A percentile compares a stretch with the other conserved stretches of the same genome.
phyloP scores from a whole-genome alignment of 2,113 vertebrate species.

The Sapayoa aenigma region DNA sequence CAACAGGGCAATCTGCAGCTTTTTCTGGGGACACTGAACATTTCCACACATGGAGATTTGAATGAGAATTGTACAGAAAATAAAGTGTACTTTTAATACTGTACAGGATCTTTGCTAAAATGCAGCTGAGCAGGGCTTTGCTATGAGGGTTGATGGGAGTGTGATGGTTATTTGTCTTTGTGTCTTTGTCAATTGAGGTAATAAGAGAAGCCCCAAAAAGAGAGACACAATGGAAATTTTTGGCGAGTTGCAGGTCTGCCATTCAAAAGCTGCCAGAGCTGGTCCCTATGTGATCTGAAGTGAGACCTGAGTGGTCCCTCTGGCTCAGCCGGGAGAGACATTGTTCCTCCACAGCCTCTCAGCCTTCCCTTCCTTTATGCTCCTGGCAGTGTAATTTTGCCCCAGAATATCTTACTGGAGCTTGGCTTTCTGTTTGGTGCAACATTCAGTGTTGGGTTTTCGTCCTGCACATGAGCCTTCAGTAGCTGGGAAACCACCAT shows the following conservation, averaged over 20 bases:
- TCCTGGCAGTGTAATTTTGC: neutral
- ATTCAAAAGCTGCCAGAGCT: neutral
- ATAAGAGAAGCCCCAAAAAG: neutral
- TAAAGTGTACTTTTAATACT: conserved; percentile 69
- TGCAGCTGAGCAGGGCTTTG: neutral
- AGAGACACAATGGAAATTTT: neutral
- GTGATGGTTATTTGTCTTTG: neutral
- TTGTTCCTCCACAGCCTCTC: accelerated
- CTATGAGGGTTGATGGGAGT: neutral
- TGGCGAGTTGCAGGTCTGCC: neutral
- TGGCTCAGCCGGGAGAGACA: neutral
- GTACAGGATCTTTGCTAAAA: neutral
- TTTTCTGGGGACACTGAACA: neutral
- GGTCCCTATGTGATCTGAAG: neutral
- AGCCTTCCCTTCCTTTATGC: neutral
- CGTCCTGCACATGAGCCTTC: neutral
- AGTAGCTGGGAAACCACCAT: neutral
- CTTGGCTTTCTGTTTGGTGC: neutral
- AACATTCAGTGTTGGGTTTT: neutral
- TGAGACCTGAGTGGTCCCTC: neutral
- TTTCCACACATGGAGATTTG: neutral
- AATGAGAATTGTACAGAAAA: conserved; percentile 57
- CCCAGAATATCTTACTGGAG: neutral
- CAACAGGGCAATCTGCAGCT: neutral
- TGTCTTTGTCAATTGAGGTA: neutral